Evolutionary conservation across 2,797 vertebrate genomes (phyloP).

Genomic region (Huso huso): DNA sequence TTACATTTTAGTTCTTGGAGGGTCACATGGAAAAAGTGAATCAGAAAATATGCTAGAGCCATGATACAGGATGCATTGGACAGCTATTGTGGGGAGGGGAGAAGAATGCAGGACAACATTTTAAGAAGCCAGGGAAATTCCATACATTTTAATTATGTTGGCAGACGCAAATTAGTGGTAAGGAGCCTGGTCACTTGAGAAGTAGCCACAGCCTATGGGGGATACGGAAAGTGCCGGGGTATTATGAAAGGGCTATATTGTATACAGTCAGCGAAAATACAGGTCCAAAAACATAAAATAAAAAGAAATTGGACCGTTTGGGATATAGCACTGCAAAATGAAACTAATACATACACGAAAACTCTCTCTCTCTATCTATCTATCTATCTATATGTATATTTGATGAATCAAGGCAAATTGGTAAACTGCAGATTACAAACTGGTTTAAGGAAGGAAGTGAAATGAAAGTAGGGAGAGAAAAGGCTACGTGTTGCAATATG

Average conservation of each 20-base stretch:
- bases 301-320: not conserved
- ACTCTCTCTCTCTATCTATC: too few species aligned
- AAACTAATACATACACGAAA: too few species aligned
- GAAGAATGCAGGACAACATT: not conserved
- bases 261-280: conserved; percentile 32
- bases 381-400: too few species aligned
- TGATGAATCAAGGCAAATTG: too few species aligned
- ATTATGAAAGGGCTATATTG: conserved; percentile 50
- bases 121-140: not conserved
- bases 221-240: conserved; percentile 19
- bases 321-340: too few species aligned
- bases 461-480: too few species aligned
- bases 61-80: not conserved
- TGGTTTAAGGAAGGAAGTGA: too few species aligned
- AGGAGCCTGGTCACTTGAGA: not conserved
- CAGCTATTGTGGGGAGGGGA: not conserved
- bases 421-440: too few species aligned
- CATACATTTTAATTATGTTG: not conserved
- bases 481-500: too few species aligned
- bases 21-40: conserved; percentile 14
- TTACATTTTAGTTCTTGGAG: conserved; percentile 12
- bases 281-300: conserved; percentile 10
- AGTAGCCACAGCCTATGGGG: conserved; percentile 29
- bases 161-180: not conserved
- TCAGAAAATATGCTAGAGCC: conserved; percentile 1